Evolutionary conservation across 1,140 invertebrate genomes (phyloP).

Genomic region (Carposina sasakii): DNA sequence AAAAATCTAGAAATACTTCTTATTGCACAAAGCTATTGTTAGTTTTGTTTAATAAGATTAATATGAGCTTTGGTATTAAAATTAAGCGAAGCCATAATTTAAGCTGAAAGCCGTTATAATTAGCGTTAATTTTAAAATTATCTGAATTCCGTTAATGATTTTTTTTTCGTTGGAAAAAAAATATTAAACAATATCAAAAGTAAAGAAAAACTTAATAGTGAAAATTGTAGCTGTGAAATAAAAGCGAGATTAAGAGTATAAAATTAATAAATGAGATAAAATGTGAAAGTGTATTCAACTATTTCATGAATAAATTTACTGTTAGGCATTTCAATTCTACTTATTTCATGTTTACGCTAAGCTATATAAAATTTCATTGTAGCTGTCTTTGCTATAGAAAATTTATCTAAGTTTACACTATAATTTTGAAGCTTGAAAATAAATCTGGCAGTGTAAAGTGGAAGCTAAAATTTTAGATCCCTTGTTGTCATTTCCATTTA

Average conservation of each 20-base stretch:
- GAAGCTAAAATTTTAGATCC: background rate
- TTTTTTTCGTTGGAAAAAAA: no score
- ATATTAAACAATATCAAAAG: no score
- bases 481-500: constrained; percentile 2
- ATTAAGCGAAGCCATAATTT: constrained; percentile 35
- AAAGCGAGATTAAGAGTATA: constrained; percentile 15
- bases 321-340: constrained; percentile 11
- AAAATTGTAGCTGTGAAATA: constrained; percentile 17
- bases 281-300: constrained; percentile 17
- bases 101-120: constrained; percentile 32
- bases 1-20: constrained; percentile 3
- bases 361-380: no score
- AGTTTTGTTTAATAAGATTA: constrained; percentile 4
- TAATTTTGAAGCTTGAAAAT: no score
- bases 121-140: no score
- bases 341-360: no score
- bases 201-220: no score
- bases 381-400: no score
- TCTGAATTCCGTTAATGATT: no score
- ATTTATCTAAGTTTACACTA: no score
- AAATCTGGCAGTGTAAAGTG: no score
- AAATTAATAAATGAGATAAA: constrained; percentile 19
- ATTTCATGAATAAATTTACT: no score
- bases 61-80: background rate
- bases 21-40: constrained; percentile 2